These are phyloP conservation scores for Elgonia sp. DNA, from an alignment of 2,888 invertebrate species.

Conservation along the genomic window DNA sequence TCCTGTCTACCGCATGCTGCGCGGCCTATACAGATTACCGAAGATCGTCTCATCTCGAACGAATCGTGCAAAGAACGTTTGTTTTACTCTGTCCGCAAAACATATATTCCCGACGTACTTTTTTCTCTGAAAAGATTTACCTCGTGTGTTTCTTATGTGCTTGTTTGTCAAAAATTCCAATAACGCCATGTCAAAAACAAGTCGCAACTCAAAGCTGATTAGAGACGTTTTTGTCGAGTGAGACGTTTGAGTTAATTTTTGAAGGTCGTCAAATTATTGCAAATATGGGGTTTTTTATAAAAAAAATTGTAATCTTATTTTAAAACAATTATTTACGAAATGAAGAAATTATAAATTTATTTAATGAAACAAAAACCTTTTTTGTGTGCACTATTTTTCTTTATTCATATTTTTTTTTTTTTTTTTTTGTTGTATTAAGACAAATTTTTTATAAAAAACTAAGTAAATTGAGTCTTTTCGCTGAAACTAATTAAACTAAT, in stretches of 20 bases:
- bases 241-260: neutral
- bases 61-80: slow-evolving; percentile 54
- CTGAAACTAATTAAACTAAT: no score
- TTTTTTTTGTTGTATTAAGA: no score
- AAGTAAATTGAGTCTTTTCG: no score
- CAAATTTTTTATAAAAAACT: no score
- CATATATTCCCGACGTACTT: slow-evolving; percentile 16
- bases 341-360: no score
- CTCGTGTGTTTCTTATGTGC: neutral
- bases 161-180: slow-evolving; percentile 9
- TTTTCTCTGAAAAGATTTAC: slow-evolving; percentile 19
- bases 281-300: no score
- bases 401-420: no score
- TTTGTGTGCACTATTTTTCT: no score
- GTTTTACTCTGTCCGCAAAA: slow-evolving; percentile 44
- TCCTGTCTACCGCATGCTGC: slow-evolving; percentile 82
- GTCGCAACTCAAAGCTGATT: neutral
- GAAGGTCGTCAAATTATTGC: no score
- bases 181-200: slow-evolving; percentile 4
- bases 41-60: slow-evolving; percentile 61
- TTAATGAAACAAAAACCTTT: no score
- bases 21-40: slow-evolving; percentile 71
- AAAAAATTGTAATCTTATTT: no score
- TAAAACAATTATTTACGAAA: no score
- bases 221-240: neutral